These are phyloP conservation scores for Drosophila pseudotakahashii DNA, from an alignment of 2,888 invertebrate species.

Conservation along the genomic window DNA sequence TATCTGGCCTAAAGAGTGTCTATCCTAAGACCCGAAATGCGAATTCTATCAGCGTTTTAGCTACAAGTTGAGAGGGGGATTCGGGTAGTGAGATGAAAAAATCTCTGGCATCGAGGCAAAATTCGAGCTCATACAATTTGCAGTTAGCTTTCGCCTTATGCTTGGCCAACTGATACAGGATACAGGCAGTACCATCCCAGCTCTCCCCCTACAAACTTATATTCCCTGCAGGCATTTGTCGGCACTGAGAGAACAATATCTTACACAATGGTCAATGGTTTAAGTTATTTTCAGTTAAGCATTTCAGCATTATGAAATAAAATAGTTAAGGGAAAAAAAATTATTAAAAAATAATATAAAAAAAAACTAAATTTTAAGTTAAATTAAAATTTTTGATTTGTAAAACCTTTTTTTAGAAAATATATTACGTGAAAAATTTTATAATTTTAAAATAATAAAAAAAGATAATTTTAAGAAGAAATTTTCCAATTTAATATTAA, in stretches of 20 bases:
- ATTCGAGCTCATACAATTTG: conserved; percentile 74
- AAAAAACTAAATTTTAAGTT: too few species aligned
- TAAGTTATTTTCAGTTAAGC: too few species aligned
- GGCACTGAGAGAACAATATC: conserved; percentile 3
- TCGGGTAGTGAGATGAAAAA: conserved; percentile 13
- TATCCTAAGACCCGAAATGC: conserved; percentile 52
- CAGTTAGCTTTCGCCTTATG: conserved; percentile 66
- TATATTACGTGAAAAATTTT: too few species aligned
- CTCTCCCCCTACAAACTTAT: conserved; percentile 7
- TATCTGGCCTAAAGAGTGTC: conserved; percentile 29
- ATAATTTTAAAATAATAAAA: too few species aligned
- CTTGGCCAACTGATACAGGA: conserved; percentile 70
- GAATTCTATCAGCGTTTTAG: conserved; percentile 67
- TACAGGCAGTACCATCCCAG: conserved; percentile 26
- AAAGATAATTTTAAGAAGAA: too few species aligned
- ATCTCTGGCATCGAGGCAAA: conserved; percentile 60
- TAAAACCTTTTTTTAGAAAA: too few species aligned
- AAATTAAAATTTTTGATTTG: too few species aligned
- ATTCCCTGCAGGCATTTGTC: conserved; percentile 22
- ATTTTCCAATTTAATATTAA: too few species aligned
- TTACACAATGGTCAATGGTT: too few species aligned
- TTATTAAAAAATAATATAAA: too few species aligned
- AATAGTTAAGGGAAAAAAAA: too few species aligned
- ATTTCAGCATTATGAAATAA: too few species aligned
- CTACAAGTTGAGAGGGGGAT: conserved; percentile 41